Evolutionary conservation across 35 echinoderm and acorn worm species (phyloP).

Genomic region (Stichopus chloronotus): DNA sequence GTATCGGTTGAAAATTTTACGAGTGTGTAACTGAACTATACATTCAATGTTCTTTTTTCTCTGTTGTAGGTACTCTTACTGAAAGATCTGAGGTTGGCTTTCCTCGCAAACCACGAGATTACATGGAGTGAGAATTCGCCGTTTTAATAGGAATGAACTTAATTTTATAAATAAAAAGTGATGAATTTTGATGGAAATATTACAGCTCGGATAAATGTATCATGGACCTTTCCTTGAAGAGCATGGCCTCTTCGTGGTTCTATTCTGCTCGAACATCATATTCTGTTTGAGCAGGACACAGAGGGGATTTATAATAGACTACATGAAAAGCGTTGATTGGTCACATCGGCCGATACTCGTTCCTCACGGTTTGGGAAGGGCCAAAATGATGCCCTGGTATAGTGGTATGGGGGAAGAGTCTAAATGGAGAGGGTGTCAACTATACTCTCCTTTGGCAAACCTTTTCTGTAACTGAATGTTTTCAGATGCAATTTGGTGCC

Average conservation of each 20-base stretch:
- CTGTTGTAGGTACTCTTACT: background rate
- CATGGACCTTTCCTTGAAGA: too few species aligned
- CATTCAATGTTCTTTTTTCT: constrained; percentile 2
- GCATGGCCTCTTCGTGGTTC: too few species aligned
- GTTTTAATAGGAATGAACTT: background rate
- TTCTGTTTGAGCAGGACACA: too few species aligned
- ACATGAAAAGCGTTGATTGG: too few species aligned
- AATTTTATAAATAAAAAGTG: background rate
- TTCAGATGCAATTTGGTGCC: too few species aligned
- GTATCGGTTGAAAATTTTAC: background rate
- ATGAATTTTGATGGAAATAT: background rate
- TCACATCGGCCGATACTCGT: too few species aligned
- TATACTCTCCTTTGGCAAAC: background rate
- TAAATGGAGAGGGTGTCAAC: background rate
- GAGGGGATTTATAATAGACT: too few species aligned
- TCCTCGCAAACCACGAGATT: constrained; percentile 8
- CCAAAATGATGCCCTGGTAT: too few species aligned
- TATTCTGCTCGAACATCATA: too few species aligned
- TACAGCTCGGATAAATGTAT: too few species aligned
- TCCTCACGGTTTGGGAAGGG: too few species aligned
- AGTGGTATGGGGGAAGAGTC: background rate
- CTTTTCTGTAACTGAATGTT: background rate
- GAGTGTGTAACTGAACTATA: background rate
- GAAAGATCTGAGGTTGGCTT: background rate
- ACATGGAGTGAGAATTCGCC: constrained; percentile 21